Evolutionary conservation across 2,888 invertebrate species (phyloP).

Genomic region (Caenorhabditis panamensis): DNA sequence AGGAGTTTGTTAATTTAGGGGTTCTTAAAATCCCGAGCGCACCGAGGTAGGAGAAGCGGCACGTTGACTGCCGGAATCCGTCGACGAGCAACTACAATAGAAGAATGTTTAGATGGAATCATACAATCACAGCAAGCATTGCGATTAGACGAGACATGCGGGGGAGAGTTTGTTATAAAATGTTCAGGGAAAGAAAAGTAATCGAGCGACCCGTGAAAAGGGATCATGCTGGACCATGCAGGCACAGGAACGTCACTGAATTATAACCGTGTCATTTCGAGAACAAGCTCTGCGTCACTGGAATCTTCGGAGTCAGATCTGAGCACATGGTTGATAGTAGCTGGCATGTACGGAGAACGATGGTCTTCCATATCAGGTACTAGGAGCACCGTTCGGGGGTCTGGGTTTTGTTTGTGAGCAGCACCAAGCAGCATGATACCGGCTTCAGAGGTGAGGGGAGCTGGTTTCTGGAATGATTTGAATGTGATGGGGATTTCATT

Average conservation of each 20-base stretch:
- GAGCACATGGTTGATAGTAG: slow-evolving; percentile 70
- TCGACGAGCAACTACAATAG: slow-evolving; percentile 52
- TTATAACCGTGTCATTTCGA: slow-evolving; percentile 69
- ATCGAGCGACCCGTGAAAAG: slow-evolving; percentile 17
- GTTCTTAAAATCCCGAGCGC: not conserved
- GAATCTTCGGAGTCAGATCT: slow-evolving; percentile 74
- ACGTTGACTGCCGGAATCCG: slow-evolving; percentile 42
- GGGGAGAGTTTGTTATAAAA: not conserved
- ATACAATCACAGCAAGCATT: not conserved
- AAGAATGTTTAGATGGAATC: not conserved
- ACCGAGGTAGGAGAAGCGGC: not conserved
- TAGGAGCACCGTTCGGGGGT: slow-evolving; percentile 64
- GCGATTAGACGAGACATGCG: slow-evolving; percentile 29
- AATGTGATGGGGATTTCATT: no score
- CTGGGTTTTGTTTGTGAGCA: slow-evolving; percentile 3
- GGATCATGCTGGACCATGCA: no score
- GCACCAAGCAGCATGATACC: not conserved
- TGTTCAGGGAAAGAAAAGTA: not conserved
- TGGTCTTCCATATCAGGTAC: slow-evolving; percentile 71
- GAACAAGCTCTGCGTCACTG: slow-evolving; percentile 69
- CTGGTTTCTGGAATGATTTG: slow-evolving; percentile 37
- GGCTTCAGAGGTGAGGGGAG: slow-evolving; percentile 33
- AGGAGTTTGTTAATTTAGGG: not conserved
- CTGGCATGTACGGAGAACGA: slow-evolving; percentile 67
- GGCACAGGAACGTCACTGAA: slow-evolving; percentile 7